Conservation (phyloP, 2,113 vertebrate genomes). For the Caranx ignobilis region DNA sequence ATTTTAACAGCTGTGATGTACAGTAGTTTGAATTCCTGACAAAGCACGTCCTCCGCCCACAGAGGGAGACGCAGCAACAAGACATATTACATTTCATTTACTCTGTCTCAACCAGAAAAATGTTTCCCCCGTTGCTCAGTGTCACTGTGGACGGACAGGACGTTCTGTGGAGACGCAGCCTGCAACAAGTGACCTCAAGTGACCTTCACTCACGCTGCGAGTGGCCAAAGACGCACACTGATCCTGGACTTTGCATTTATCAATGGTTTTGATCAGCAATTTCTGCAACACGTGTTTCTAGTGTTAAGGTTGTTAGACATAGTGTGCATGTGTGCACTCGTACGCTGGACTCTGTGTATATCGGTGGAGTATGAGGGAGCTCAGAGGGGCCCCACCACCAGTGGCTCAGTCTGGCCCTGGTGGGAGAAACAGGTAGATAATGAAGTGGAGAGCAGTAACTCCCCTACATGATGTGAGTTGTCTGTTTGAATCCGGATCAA, state of each 20-base stretch:
- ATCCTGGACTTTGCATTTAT: background rate
- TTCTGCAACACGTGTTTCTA: too few relatives aligned
- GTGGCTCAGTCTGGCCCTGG: slow-evolving; percentile 5
- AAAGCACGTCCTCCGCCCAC: background rate
- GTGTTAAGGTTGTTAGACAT: too few relatives aligned
- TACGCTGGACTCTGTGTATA: too few relatives aligned
- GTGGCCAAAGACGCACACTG: background rate
- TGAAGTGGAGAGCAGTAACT: slow-evolving; percentile 26
- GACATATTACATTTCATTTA: background rate
- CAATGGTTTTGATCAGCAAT: too few relatives aligned
- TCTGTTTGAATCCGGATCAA: slow-evolving; percentile 65
- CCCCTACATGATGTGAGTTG: slow-evolving; percentile 23
- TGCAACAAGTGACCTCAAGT: background rate
- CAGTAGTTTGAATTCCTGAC: background rate
- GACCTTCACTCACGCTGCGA: too few relatives aligned
- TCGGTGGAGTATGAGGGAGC: too few relatives aligned
- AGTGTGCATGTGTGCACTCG: too few relatives aligned
- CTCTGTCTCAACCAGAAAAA: background rate
- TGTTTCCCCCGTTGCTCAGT: background rate
- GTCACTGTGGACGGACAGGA: background rate
- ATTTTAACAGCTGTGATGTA: background rate
- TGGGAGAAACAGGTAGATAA: slow-evolving; percentile 40
- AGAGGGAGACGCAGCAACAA: background rate
- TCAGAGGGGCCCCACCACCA: background rate
- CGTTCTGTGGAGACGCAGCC: too few relatives aligned